phyloP scores from a whole-genome alignment of 2,113 vertebrate species.

The Willisornis vidua region DNA sequence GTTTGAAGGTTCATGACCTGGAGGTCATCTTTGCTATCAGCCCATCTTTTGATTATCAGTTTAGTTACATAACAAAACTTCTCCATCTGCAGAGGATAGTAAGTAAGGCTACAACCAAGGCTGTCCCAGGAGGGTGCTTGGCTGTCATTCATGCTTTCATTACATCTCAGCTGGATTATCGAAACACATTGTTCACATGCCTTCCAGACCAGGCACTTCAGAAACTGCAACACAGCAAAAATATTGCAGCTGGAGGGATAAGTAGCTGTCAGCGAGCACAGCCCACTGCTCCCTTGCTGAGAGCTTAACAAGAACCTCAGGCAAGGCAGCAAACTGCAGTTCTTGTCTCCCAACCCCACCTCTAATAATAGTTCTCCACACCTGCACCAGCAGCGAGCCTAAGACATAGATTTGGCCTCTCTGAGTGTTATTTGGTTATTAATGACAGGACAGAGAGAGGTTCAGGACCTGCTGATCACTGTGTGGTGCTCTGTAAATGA shows the following conservation, averaged over 20 bases:
- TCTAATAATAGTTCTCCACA: neutral
- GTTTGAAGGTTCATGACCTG: constrained; percentile 28
- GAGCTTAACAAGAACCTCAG: constrained; percentile 20
- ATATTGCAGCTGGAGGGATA: constrained; percentile 8
- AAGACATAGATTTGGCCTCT: neutral
- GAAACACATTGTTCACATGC: constrained; percentile 19
- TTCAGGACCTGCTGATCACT: neutral
- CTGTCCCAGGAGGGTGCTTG: constrained; percentile 47
- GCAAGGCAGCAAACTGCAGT: neutral
- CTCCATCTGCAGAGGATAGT: neutral
- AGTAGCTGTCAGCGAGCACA: neutral
- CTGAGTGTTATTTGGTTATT: neutral
- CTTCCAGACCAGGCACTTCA: constrained; percentile 36
- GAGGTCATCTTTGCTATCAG: constrained; percentile 40
- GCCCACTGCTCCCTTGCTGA: neutral
- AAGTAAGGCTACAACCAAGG: constrained; percentile 21
- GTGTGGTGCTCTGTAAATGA: neutral
- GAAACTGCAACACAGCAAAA: constrained; percentile 41
- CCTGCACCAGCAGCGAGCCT: neutral
- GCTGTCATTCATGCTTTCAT: constrained; percentile 52
- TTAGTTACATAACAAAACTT: constrained; percentile 43
- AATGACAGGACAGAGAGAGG: neutral
- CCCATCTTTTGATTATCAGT: constrained; percentile 59
- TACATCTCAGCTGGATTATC: constrained; percentile 50
- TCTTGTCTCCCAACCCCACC: neutral